Evolutionary conservation across 2,797 vertebrate species (phyloP).

Genomic region (Siniperca undulata): DNA sequence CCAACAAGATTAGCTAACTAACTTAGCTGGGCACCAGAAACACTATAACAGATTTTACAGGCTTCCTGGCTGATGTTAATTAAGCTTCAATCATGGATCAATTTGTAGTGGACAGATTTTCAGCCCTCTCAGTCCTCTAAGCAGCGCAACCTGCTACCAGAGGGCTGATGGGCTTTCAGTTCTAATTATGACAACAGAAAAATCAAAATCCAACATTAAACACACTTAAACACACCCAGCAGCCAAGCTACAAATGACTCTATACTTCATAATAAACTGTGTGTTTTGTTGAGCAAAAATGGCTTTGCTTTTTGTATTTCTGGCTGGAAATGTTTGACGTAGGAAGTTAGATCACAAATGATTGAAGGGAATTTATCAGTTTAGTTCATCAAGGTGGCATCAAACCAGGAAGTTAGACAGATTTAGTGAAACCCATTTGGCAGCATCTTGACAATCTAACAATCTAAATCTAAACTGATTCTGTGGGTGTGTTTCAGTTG

Average conservation of each 20-base stretch:
- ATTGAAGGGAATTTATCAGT: neutral
- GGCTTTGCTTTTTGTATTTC: neutral
- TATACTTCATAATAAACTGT: conserved; percentile 29
- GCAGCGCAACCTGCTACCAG: conserved; percentile 45
- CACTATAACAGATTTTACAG: conserved; percentile 42
- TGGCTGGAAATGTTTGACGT: neutral
- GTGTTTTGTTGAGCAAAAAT: conserved; percentile 37
- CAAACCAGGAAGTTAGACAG: neutral
- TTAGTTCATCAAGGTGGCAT: neutral
- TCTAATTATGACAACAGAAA: conserved; percentile 57
- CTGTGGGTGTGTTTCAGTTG: neutral
- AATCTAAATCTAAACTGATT: neutral
- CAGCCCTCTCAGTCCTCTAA: conserved; percentile 50
- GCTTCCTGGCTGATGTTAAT: conserved; percentile 59
- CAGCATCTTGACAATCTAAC: neutral
- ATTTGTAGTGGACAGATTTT: conserved; percentile 55
- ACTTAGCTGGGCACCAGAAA: conserved; percentile 42
- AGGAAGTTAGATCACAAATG: neutral
- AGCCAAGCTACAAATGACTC: conserved; percentile 29
- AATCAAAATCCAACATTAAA: conserved; percentile 44
- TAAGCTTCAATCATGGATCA: conserved; percentile 64
- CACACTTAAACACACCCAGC: conserved; percentile 32
- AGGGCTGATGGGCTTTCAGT: conserved; percentile 39
- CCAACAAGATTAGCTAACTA: conserved; percentile 40
- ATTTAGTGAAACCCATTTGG: neutral